These are phyloP conservation scores for Clarias laeviceps DNA, from an alignment of 2,797 vertebrate species.

Conservation along the genomic window DNA sequence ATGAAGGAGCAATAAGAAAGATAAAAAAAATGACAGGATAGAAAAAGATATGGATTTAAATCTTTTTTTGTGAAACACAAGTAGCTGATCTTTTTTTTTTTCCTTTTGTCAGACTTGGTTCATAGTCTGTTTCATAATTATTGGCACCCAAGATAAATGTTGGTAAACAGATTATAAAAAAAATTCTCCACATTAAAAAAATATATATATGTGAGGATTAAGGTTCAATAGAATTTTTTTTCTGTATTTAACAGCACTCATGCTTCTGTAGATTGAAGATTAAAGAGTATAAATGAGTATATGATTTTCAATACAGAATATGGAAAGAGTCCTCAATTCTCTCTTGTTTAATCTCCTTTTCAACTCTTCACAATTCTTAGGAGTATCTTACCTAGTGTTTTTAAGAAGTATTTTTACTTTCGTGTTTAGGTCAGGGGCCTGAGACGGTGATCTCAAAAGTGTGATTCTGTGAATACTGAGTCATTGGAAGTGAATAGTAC, in stretches of 20 bases:
- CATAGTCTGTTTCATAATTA: neutral
- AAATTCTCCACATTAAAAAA: neutral
- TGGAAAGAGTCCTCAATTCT: neutral
- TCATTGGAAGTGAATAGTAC: too few species aligned
- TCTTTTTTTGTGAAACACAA: neutral
- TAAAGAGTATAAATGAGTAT: neutral
- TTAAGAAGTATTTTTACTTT: too few species aligned
- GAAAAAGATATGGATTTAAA: conserved; percentile 1
- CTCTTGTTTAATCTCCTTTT: neutral
- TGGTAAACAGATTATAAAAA: neutral
- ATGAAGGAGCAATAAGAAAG: neutral
- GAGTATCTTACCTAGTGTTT: too few species aligned
- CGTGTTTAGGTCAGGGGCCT: neutral
- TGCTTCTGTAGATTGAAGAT: neutral
- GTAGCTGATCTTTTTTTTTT: neutral
- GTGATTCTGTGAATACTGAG: neutral
- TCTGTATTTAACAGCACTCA: neutral
- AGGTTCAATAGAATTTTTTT: too few species aligned
- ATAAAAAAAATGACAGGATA: neutral
- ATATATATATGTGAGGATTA: too few species aligned
- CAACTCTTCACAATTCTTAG: neutral
- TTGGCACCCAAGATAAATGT: neutral
- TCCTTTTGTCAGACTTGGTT: neutral
- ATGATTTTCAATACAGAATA: neutral
- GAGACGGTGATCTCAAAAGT: neutral